A percentile compares a stretch with the other conserved stretches of the same genome.
Evolutionary conservation across 2,888 invertebrate genomes (phyloP).

Genomic region (Ctena decussata): DNA sequence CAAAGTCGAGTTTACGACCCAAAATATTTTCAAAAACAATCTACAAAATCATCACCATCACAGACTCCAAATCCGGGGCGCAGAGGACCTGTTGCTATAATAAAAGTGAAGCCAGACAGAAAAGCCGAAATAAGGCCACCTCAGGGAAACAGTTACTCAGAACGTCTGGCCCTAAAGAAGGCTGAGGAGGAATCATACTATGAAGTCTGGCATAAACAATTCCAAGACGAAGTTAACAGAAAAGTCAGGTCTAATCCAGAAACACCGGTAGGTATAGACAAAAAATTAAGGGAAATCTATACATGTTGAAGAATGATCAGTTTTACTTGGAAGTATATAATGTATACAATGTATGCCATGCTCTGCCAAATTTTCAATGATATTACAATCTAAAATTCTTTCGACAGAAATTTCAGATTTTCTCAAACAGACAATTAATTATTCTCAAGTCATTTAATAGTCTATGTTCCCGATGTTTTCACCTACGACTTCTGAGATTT

Average conservation of each 20-base stretch:
- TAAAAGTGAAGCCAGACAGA: constrained; percentile 47
- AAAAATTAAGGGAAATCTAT: too few species aligned
- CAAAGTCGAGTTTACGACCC: constrained; percentile 61
- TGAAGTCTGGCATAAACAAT: constrained; percentile 1
- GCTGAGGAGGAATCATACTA: not conserved
- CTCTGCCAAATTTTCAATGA: too few species aligned
- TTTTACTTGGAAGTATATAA: too few species aligned
- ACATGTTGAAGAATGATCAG: too few species aligned
- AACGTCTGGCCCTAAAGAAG: not conserved
- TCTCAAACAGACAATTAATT: too few species aligned
- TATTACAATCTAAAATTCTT: too few species aligned
- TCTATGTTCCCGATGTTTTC: too few species aligned
- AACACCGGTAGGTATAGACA: not conserved
- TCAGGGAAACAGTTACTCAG: not conserved
- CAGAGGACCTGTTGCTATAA: constrained; percentile 52
- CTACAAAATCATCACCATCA: constrained; percentile 15
- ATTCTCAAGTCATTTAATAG: too few species aligned
- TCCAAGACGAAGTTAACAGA: not conserved
- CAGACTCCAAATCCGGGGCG: constrained; percentile 28
- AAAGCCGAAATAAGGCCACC: not conserved
- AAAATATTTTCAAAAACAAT: constrained; percentile 27
- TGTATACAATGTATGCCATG: too few species aligned
- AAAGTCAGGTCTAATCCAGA: not conserved
- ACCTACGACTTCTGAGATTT: too few species aligned
- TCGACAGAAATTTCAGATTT: too few species aligned